phyloP scores from a whole-genome alignment of 2,888 invertebrate species.

The Panopea generosa region DNA sequence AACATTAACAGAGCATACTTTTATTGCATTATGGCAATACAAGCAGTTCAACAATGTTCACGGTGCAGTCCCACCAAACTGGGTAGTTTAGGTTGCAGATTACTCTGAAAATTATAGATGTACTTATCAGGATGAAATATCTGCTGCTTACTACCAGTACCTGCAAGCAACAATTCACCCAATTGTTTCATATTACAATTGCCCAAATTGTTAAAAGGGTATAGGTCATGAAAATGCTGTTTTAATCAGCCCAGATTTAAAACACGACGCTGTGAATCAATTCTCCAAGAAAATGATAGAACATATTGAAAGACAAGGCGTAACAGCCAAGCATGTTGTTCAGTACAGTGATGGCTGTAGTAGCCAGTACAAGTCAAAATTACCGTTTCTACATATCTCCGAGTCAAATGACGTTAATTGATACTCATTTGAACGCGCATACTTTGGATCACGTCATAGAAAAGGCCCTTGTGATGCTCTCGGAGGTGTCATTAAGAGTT shows the following conservation, averaged over 20 bases:
- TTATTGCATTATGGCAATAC: constrained; percentile 31
- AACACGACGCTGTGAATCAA: constrained; percentile 23
- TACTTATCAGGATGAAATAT: constrained; percentile 17
- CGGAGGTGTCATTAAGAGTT: constrained; percentile 21
- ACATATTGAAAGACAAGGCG: neutral
- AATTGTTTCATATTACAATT: constrained; percentile 23
- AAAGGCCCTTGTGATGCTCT: constrained; percentile 32
- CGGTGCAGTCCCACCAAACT: constrained; percentile 5
- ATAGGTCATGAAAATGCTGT: constrained; percentile 9
- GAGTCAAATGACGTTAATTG: neutral
- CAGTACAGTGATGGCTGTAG: constrained; percentile 27
- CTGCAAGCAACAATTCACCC: constrained; percentile 19
- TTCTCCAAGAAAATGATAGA: neutral
- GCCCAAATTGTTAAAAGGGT: constrained; percentile 11
- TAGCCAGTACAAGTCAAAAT: constrained; percentile 21
- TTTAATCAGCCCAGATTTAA: constrained; percentile 15
- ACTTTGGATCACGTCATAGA: constrained; percentile 36
- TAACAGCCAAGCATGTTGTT: constrained; percentile 5
- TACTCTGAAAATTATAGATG: constrained; percentile 32
- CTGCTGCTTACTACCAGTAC: constrained; percentile 17
- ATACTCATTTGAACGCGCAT: constrained; percentile 7
- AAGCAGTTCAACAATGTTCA: neutral
- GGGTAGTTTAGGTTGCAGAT: constrained; percentile 19
- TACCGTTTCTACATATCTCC: constrained; percentile 1
- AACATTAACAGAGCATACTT: constrained; percentile 24